Evolutionary conservation across 2,888 invertebrate species (phyloP), one percentile per base, ranked within the genome.

Genomic region (Cryptocephalus moraei): DNA sequence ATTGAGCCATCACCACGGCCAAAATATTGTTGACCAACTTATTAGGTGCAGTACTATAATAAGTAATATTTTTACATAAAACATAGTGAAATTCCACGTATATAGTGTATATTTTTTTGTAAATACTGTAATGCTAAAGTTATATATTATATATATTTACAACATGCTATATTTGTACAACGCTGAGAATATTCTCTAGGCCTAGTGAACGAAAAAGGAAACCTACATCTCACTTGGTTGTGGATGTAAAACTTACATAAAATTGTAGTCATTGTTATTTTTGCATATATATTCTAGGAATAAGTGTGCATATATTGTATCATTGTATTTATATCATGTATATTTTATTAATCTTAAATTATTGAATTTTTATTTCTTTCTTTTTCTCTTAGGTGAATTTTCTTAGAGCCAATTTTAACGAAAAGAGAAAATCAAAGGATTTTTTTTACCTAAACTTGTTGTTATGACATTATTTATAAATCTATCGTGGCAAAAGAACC

Each of bases 291-390:
- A 62, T 59, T 56, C 49, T 61, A 59, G 58, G 48, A 39, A 47
- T 64, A 65, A 62, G 64, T 61, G 61, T 65, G 65, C 61, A 65
- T 60, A 64, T 62, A 55, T 43, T 52, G 61, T 61, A 62, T 57
- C 55, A 59, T 62, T 61, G 57, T 62, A 65, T 67, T 66, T 67
- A 66, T 66, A 67, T 67, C 63, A 62, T 69, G 67, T 69, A 68
- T 65, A 70, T 69, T 69, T 68, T 67, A 68, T 66, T 63, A 63
- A 64, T 64, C 65, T 68, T 68, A 68, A 69, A 64, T 69, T 68
- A 69, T 70, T 69, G 62, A 63, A 66, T 66, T 65, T 55, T 54
- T 48, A 51, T 53, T 66, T 66, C 65, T 53, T 54, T 48, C 49
- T 49, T 55, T 49, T 44, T 53, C 49, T 32, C 43, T 33, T 51